A percentile compares a stretch with the other conserved stretches of the same genome.
phyloP scores from a whole-genome alignment of 2,113 vertebrate genomes.

The Micronycteris hirsuta region DNA sequence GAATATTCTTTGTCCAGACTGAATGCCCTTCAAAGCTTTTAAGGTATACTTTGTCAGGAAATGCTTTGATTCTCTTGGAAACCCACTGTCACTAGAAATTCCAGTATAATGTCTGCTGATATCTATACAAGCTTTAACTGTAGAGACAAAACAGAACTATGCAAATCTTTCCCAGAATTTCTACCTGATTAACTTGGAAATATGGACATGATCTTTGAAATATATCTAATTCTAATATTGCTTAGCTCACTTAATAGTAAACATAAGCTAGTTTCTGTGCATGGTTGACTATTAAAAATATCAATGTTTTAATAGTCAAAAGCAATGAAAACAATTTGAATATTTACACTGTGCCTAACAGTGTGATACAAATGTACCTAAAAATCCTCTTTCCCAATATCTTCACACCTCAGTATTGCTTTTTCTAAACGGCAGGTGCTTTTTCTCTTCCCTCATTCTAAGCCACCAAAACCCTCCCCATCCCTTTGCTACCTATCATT shows the following conservation, averaged over 20 bases:
- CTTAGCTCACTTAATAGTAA: background rate
- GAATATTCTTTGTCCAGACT: background rate
- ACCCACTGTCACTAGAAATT: background rate
- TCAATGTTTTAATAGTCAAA: background rate
- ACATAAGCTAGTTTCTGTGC: background rate
- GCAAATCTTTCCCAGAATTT: background rate
- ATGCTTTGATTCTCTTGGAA: background rate
- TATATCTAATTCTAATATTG: background rate
- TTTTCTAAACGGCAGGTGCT: background rate
- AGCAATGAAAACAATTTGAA: background rate
- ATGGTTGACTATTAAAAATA: background rate
- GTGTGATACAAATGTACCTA: background rate
- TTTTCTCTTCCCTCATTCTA: background rate
- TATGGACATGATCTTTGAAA: background rate
- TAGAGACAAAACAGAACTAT: background rate
- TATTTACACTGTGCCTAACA: background rate
- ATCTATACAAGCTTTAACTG: background rate
- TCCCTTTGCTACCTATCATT: background rate
- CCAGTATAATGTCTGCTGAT: background rate
- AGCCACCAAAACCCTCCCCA: background rate
- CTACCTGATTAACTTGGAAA: background rate
- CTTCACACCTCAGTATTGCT: background rate
- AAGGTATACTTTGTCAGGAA: background rate
- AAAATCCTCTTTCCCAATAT: background rate
- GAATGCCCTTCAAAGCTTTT: background rate